Percentiles rank a stretch among this genome's conserved stretches.
Evolutionary conservation across 1,140 invertebrate species (phyloP).

Genomic region (Neomicropteryx cornuta): DNA sequence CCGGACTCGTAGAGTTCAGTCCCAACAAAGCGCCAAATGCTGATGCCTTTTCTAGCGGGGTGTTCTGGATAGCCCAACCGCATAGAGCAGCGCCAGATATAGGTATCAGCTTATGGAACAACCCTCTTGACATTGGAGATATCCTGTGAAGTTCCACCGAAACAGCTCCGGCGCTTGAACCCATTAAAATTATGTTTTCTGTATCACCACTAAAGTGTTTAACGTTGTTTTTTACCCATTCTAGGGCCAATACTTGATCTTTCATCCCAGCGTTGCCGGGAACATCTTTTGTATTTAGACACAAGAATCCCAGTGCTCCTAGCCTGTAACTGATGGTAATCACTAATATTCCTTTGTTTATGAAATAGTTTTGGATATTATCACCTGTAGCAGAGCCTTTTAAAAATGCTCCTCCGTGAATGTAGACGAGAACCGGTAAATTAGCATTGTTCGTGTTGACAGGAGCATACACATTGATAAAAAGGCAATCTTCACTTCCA

Average conservation of each 20-base stretch:
- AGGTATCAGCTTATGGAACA: slow-evolving; percentile 34
- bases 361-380: slow-evolving; percentile 40
- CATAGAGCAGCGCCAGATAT: slow-evolving; percentile 53
- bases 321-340: slow-evolving; percentile 54
- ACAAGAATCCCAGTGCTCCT: slow-evolving; percentile 50
- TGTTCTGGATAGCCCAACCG: slow-evolving; percentile 37
- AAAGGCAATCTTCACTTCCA: slow-evolving; percentile 44
- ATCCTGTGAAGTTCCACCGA: slow-evolving; percentile 54
- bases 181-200: slow-evolving; percentile 57
- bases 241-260: slow-evolving; percentile 44
- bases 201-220: slow-evolving; percentile 58
- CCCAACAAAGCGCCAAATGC: slow-evolving; percentile 29
- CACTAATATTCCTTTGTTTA: slow-evolving; percentile 46
- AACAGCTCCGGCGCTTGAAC: slow-evolving; percentile 61
- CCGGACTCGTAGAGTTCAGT: slow-evolving; percentile 31
- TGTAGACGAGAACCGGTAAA: slow-evolving; percentile 42
- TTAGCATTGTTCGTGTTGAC: slow-evolving; percentile 20
- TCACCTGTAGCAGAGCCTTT: slow-evolving; percentile 38
- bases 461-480: slow-evolving; percentile 38
- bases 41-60: slow-evolving; percentile 23
- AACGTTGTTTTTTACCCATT: slow-evolving; percentile 37
- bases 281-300: slow-evolving; percentile 40
- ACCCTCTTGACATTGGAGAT: slow-evolving; percentile 48
- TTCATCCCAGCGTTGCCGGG: slow-evolving; percentile 56
- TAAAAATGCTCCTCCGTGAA: slow-evolving; percentile 48